phyloP scores from a whole-genome alignment of 2,113 vertebrate species.

The Macrotis lagotis region DNA sequence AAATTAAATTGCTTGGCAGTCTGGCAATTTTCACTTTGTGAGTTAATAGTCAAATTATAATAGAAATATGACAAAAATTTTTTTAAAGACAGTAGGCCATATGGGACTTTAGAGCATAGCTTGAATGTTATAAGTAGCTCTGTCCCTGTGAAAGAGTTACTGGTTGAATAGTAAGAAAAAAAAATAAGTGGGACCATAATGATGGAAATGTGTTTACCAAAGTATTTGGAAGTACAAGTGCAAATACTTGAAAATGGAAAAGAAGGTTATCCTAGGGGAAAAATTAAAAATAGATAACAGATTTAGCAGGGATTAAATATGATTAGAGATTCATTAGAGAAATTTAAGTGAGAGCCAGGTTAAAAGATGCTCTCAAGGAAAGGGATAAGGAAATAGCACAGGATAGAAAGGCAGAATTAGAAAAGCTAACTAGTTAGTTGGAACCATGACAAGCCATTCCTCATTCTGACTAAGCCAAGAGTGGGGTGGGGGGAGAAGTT shows the following conservation, averaged over 20 bases:
- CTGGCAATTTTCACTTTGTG: background rate
- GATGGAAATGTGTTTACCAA: background rate
- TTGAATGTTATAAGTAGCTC: background rate
- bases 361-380: background rate
- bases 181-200: background rate
- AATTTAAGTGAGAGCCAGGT: background rate
- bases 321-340: background rate
- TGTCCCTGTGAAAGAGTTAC: background rate
- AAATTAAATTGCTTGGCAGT: background rate
- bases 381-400: background rate
- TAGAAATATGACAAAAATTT: background rate
- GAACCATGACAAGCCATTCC: background rate
- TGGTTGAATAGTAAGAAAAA: background rate
- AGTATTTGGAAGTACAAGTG: too few species aligned
- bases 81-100: background rate
- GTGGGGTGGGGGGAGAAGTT: background rate
- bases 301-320: background rate
- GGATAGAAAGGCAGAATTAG: background rate
- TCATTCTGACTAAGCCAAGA: background rate
- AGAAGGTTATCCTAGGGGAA: background rate
- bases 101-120: background rate
- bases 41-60: background rate
- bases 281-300: background rate
- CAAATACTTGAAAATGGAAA: background rate
- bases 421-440: background rate